phyloP scores from a whole-genome alignment of 2,113 vertebrate genomes.

The Diphyllodes magnificus region DNA sequence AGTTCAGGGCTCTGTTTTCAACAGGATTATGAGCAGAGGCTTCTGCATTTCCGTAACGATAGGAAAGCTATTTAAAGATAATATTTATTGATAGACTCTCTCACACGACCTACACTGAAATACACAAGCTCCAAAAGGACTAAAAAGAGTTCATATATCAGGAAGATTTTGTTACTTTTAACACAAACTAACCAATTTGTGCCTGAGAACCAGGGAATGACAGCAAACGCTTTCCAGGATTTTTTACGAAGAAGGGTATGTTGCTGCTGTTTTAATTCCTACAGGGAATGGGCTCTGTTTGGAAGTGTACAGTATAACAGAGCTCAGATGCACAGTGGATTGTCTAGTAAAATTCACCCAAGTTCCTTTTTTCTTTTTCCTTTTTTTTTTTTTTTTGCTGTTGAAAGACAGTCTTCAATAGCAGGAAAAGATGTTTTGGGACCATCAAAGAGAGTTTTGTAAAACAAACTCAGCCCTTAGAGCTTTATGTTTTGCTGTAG shows the following conservation, averaged over 20 bases:
- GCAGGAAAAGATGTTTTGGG: constrained; percentile 62
- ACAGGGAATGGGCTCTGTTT: neutral
- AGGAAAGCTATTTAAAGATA: constrained; percentile 31
- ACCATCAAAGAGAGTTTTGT: constrained; percentile 70
- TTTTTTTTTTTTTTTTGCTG: neutral
- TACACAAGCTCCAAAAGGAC: neutral
- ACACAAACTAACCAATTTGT: neutral
- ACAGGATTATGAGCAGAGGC: constrained; percentile 26
- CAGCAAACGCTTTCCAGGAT: constrained; percentile 6
- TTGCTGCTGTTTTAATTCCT: constrained; percentile 4
- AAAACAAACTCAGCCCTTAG: constrained; percentile 66
- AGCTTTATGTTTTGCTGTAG: constrained; percentile 58
- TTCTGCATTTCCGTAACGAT: constrained; percentile 43
- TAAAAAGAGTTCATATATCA: neutral
- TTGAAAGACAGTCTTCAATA: constrained; percentile 60
- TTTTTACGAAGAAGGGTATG: neutral
- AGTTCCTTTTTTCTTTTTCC: neutral
- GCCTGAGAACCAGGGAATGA: neutral
- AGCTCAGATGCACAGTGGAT: neutral
- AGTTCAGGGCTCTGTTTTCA: constrained; percentile 55
- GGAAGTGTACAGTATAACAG: neutral
- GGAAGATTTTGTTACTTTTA: constrained; percentile 15
- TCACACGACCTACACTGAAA: neutral
- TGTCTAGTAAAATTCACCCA: constrained; percentile 3
- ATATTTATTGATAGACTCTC: constrained; percentile 41